These are phyloP conservation scores for Chirona hameri DNA, from an alignment of 2,888 invertebrate genomes.

Conservation along the genomic window DNA sequence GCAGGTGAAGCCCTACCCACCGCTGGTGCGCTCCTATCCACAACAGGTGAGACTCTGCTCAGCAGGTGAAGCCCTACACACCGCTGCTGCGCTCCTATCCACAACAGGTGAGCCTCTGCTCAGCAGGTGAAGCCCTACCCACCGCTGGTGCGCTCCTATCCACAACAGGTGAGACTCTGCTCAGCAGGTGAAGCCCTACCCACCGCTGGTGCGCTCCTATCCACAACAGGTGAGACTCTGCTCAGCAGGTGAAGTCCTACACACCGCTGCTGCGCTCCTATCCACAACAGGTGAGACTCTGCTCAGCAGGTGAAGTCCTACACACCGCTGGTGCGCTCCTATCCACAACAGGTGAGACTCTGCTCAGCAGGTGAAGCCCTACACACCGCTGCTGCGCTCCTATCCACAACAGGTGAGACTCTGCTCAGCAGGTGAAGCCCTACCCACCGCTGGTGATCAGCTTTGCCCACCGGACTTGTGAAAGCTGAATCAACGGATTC, in stretches of 20 bases:
- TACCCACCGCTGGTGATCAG: no score
- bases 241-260: no score
- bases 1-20: no score
- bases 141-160: neutral
- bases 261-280: neutral
- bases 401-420: neutral
- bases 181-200: no score
- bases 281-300: neutral
- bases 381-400: neutral
- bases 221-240: neutral
- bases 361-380: no score
- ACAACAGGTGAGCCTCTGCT: neutral
- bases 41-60: neutral
- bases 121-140: no score
- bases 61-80: no score
- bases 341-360: neutral
- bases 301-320: no score
- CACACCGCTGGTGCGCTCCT: neutral
- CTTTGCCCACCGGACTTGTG: no score
- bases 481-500: no score
- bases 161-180: neutral
- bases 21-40: neutral
- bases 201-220: neutral
- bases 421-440: no score
- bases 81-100: slow-evolving; percentile 13